phyloP scores from a whole-genome alignment of 2,888 invertebrate genomes.

The Sphaerolaimus hirsutus region DNA sequence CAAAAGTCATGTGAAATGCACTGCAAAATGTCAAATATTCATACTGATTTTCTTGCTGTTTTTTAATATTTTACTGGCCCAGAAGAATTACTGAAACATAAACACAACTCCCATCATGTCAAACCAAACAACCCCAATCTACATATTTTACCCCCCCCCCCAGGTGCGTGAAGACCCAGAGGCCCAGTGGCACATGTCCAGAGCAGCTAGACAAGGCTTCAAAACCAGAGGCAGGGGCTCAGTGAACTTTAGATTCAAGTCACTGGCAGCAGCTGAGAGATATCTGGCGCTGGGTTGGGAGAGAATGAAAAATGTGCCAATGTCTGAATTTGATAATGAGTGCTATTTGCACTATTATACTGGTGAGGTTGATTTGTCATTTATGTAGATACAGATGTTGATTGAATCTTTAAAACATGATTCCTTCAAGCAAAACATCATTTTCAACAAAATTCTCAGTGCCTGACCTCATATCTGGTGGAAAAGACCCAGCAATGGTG shows the following conservation, averaged over 20 bases:
- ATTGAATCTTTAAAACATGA: neutral
- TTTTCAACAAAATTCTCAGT: neutral
- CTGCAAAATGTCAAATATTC: no score
- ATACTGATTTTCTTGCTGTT: no score
- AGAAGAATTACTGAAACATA: no score
- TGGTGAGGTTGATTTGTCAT: no score
- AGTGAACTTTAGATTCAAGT: constrained; percentile 66
- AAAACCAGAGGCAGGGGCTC: constrained; percentile 62
- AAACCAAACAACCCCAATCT: neutral
- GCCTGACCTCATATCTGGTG: constrained; percentile 9
- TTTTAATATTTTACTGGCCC: no score
- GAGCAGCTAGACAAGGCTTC: constrained; percentile 57
- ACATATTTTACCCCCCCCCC: neutral
- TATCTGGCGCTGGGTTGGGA: constrained; percentile 47
- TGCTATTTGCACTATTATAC: constrained; percentile 22
- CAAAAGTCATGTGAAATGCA: no score
- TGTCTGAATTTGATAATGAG: constrained; percentile 42
- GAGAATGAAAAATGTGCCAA: constrained; percentile 36
- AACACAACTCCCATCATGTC: no score
- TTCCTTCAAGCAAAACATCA: neutral
- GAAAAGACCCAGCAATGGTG: constrained; percentile 20
- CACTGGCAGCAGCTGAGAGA: constrained; percentile 43
- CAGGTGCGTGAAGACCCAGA: constrained; percentile 28
- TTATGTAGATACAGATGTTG: constrained; percentile 5
- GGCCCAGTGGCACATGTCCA: constrained; percentile 43